Conservation (phyloP, 2,113 vertebrate genomes). For the Phalacrocorax brasilianus region DNA sequence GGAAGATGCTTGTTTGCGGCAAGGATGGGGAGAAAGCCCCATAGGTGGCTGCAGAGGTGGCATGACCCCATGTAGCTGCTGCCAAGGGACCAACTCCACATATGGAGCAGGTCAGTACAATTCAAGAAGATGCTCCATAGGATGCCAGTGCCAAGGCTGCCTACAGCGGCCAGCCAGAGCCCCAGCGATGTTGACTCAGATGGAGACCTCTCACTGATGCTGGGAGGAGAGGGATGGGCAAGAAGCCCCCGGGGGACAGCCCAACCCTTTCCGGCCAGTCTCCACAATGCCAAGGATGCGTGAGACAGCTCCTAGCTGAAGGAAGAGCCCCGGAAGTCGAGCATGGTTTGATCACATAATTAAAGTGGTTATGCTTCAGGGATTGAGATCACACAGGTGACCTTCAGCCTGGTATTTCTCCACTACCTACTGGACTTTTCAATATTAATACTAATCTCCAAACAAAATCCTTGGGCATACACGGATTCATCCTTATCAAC, state of each 20-base stretch:
- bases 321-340: background rate
- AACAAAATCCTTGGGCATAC: slow-evolving; percentile 1
- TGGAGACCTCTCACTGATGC: background rate
- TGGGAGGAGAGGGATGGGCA: background rate
- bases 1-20: background rate
- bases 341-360: background rate
- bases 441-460: background rate
- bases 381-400: background rate
- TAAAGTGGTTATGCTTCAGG: background rate
- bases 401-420: background rate
- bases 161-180: background rate
- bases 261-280: background rate
- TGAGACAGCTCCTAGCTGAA: background rate
- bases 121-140: background rate
- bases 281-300: background rate
- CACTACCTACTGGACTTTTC: background rate
- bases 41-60: background rate
- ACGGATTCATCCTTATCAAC: background rate
- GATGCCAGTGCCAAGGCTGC: background rate
- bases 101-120: background rate
- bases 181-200: accelerated
- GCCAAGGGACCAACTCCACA: background rate
- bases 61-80: background rate
- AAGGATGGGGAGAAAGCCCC: accelerated
- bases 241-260: background rate